A percentile compares a stretch with the other conserved stretches of the same genome.
Evolutionary conservation across 92 coral and sea anemone genomes (phyloP).

Genomic region (Metridium senile): DNA sequence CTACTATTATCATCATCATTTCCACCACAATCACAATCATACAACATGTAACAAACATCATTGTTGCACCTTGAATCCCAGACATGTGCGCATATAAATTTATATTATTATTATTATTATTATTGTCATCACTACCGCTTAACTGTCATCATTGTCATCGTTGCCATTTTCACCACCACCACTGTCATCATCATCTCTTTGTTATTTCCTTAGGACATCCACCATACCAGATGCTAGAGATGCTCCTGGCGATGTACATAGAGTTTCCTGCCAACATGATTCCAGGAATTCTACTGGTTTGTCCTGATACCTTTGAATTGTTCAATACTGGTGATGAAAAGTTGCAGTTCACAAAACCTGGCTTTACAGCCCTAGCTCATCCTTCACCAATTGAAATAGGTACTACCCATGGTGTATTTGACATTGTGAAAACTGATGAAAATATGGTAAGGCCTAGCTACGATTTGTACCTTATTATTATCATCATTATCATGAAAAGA

Average conservation of each 20-base stretch:
- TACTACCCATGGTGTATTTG: slow-evolving; percentile 98
- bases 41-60: too few relatives aligned
- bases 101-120: too few relatives aligned
- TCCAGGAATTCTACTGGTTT: slow-evolving; percentile 87
- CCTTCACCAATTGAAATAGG: slow-evolving; percentile 94
- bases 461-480: not conserved
- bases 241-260: slow-evolving; percentile 79
- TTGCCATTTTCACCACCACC: too few relatives aligned
- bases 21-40: too few relatives aligned
- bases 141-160: too few relatives aligned
- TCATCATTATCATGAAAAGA: not conserved
- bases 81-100: too few relatives aligned
- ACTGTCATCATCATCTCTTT: too few relatives aligned
- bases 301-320: slow-evolving; percentile 84
- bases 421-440: slow-evolving; percentile 48
- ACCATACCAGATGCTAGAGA: slow-evolving; percentile 87
- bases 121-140: too few relatives aligned
- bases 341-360: slow-evolving; percentile 74
- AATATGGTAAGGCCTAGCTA: slow-evolving; percentile 29
- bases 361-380: slow-evolving; percentile 96
- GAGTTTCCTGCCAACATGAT: slow-evolving; percentile 84
- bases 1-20: too few relatives aligned
- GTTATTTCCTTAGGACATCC: too few relatives aligned
- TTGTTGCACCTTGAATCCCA: too few relatives aligned
- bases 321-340: slow-evolving; percentile 77